These are phyloP conservation scores for Aphaenogaster rudis DNA, from an alignment of 1,140 invertebrate genomes.

Conservation along the genomic window DNA sequence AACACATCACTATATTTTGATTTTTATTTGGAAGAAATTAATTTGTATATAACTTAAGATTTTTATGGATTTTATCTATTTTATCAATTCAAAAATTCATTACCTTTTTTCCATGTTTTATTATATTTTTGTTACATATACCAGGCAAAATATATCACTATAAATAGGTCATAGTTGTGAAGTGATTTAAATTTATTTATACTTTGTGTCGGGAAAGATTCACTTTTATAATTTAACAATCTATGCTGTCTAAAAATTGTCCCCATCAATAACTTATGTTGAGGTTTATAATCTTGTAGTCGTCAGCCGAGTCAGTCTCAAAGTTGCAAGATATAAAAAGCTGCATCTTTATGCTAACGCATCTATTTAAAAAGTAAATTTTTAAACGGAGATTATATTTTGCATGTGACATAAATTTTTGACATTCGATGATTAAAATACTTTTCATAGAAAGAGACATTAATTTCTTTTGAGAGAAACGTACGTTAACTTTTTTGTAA, in stretches of 20 bases:
- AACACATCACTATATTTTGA: background rate
- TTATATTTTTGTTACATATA: background rate
- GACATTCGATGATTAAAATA: background rate
- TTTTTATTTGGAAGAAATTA: background rate
- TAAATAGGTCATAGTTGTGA: background rate
- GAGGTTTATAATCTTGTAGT: slow-evolving; percentile 16
- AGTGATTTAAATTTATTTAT: background rate
- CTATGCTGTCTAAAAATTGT: slow-evolving; percentile 35
- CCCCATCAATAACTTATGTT: slow-evolving; percentile 48
- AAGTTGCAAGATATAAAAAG: background rate
- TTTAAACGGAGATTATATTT: background rate
- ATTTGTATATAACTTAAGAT: background rate
- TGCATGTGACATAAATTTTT: background rate
- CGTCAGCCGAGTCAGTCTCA: background rate
- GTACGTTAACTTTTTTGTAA: background rate
- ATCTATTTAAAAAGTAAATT: background rate
- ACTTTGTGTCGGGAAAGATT: background rate
- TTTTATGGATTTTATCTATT: slow-evolving; percentile 16
- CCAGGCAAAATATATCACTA: background rate
- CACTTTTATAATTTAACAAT: slow-evolving; percentile 42
- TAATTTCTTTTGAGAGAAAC: background rate
- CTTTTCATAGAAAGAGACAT: background rate
- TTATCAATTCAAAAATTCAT: background rate
- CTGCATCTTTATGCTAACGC: background rate
- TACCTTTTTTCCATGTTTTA: background rate